These are phyloP conservation scores for Drosophila persimilis DNA, from an alignment of 1,140 invertebrate species.

Conservation along the genomic window DNA sequence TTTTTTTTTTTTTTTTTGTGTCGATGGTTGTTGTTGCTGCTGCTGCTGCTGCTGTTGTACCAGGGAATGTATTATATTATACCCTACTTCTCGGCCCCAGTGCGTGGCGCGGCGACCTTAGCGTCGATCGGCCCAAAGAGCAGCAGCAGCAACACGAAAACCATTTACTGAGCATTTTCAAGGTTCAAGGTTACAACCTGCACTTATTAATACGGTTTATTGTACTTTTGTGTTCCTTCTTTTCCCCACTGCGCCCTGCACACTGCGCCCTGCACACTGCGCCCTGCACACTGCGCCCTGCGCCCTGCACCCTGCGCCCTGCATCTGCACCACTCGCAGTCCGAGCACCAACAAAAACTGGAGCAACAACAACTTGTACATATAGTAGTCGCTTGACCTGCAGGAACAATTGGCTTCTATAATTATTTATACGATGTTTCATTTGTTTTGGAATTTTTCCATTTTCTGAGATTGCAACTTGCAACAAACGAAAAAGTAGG, in stretches of 20 bases:
- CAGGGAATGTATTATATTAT: constrained; percentile 63
- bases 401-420: constrained; percentile 69
- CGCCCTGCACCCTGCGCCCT: constrained; percentile 7
- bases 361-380: constrained; percentile 25
- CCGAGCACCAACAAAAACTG: constrained; percentile 36
- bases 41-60: constrained; percentile 22
- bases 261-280: constrained; percentile 7
- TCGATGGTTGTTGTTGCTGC: constrained; percentile 23
- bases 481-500: constrained; percentile 11
- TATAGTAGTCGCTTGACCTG: constrained; percentile 54
- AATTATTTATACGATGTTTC: constrained; percentile 83
- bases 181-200: constrained; percentile 80
- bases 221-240: constrained; percentile 64
- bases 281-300: constrained; percentile 5
- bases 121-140: constrained; percentile 25
- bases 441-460: constrained; percentile 82
- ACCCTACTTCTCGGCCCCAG: constrained; percentile 46
- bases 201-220: constrained; percentile 79
- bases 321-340: constrained; percentile 19
- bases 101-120: constrained; percentile 46
- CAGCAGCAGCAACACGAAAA: constrained; percentile 21
- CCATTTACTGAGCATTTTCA: constrained; percentile 20
- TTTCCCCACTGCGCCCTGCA: constrained; percentile 35
- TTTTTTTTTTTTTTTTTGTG: constrained; percentile 17
- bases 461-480: constrained; percentile 41